Percentiles rank a stretch among this genome's conserved stretches.
These are phyloP conservation scores for Cnemophilus loriae DNA, from an alignment of 2,113 vertebrate species.

Conservation along the genomic window DNA sequence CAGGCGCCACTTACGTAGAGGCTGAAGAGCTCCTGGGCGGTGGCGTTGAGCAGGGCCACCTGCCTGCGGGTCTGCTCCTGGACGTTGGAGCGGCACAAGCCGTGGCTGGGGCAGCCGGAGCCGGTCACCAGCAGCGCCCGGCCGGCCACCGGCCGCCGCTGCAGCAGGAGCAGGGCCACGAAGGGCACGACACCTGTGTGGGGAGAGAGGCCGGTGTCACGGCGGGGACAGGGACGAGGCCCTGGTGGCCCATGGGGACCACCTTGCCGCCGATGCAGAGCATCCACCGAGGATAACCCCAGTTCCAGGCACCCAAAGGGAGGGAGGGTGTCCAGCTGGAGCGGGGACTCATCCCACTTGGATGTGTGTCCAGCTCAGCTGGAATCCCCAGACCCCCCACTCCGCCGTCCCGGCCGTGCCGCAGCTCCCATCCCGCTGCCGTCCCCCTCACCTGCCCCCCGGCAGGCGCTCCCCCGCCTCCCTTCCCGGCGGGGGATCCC, in stretches of 20 bases:
- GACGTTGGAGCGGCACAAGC: constrained; percentile 64
- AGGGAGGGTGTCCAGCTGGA: neutral
- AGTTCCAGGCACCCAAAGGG: neutral
- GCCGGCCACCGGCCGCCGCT: constrained; percentile 62
- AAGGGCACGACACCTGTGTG: constrained; percentile 68
- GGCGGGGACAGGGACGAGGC: rapidly evolving
- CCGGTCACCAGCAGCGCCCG: constrained; percentile 53
- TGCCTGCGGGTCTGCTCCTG: constrained; percentile 71
- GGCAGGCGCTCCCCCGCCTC: constrained; percentile 20
- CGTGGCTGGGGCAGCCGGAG: constrained; percentile 34
- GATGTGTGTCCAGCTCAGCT: rapidly evolving
- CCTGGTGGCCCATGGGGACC: rapidly evolving
- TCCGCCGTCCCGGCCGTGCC: neutral
- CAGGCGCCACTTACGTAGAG: constrained; percentile 65
- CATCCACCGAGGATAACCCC: neutral
- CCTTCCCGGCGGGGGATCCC: neutral
- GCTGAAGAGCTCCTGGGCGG: constrained; percentile 68
- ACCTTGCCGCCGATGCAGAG: rapidly evolving
- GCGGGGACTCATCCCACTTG: rapidly evolving
- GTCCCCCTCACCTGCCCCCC: constrained; percentile 3
- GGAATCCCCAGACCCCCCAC: rapidly evolving
- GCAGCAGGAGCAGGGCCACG: constrained; percentile 67
- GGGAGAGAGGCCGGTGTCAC: neutral
- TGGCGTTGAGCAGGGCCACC: constrained; percentile 65
- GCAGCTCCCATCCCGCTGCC: neutral